phyloP scores from a whole-genome alignment of 2,888 invertebrate species.

The Drosophila borealis region DNA sequence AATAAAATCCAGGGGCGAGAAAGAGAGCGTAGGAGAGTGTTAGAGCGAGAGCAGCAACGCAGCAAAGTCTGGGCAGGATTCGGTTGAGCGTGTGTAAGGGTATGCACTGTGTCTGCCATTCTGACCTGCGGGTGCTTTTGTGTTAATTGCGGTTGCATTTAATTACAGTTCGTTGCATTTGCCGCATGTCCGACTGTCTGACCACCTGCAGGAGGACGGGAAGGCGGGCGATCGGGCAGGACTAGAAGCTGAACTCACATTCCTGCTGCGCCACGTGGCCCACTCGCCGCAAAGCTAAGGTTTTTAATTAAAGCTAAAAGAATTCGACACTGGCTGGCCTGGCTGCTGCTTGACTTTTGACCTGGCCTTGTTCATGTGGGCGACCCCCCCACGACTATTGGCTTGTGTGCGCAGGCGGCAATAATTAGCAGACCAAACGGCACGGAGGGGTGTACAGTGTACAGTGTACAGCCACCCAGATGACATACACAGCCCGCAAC shows the following conservation, averaged over 20 bases:
- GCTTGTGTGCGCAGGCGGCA: conserved; percentile 28
- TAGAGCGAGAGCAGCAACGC: not conserved
- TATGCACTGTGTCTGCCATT: conserved; percentile 60
- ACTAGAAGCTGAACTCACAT: conserved; percentile 15
- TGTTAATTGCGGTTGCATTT: conserved; percentile 81
- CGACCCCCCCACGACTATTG: conserved; percentile 11
- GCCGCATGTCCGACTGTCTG: conserved; percentile 33
- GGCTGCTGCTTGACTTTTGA: conserved; percentile 28
- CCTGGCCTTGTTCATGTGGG: conserved; percentile 1
- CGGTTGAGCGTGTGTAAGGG: conserved; percentile 4
- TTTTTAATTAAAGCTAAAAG: conserved; percentile 76
- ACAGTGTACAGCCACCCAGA: conserved; percentile 12
- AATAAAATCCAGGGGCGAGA: conserved; percentile 60
- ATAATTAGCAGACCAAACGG: conserved; percentile 48
- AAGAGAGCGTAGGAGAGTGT: conserved; percentile 17
- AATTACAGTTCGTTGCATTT: conserved; percentile 76
- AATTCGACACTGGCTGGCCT: conserved; percentile 38
- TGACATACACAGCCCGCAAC: conserved; percentile 32
- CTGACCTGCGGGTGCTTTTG: conserved; percentile 76
- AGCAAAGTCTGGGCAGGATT: conserved; percentile 10
- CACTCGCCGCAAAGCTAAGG: conserved; percentile 38
- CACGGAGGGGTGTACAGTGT: not conserved
- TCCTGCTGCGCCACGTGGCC: not conserved
- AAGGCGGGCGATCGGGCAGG: not conserved
- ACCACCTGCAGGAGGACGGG: conserved; percentile 6